phyloP scores from a whole-genome alignment of 2,113 vertebrate species.

The Oryzias javanicus region DNA sequence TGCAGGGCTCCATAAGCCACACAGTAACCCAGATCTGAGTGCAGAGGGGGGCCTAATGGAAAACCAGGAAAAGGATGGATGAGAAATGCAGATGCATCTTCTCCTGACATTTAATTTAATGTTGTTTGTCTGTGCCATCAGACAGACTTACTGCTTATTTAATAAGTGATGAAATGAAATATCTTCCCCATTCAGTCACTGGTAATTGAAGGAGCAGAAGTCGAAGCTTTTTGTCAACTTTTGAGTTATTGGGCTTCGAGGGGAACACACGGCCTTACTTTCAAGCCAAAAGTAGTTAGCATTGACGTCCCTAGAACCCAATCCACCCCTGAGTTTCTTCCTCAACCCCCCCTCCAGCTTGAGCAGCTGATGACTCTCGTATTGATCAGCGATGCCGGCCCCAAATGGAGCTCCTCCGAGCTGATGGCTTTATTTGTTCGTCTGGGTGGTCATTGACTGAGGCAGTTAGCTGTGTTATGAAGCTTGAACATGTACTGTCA shows the following conservation, averaged over 20 bases:
- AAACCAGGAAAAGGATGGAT: conserved; percentile 40
- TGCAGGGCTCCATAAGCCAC: conserved; percentile 41
- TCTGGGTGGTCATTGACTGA: conserved; percentile 62
- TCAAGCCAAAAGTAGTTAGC: conserved; percentile 60
- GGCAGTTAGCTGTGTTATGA: conserved; percentile 53
- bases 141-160: not conserved
- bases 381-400: conserved; percentile 61
- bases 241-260: too few relatives aligned
- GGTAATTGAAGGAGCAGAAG: too few relatives aligned
- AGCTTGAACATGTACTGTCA: conserved; percentile 8
- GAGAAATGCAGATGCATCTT: conserved; percentile 10
- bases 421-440: conserved; percentile 70
- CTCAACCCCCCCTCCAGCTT: conserved; percentile 22
- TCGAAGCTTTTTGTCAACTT: too few relatives aligned
- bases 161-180: not conserved
- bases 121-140: conserved; percentile 1
- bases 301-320: conserved; percentile 43
- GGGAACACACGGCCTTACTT: conserved; percentile 16
- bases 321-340: not conserved
- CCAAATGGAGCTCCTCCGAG: conserved; percentile 52
- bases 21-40: conserved; percentile 31
- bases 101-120: conserved; percentile 1
- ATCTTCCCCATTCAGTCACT: too few relatives aligned
- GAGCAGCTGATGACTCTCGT: conserved; percentile 59
- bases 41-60: conserved; percentile 48